These are phyloP conservation scores for Neopelma chrysocephalum DNA, from an alignment of 2,797 vertebrate genomes.

Conservation along the genomic window DNA sequence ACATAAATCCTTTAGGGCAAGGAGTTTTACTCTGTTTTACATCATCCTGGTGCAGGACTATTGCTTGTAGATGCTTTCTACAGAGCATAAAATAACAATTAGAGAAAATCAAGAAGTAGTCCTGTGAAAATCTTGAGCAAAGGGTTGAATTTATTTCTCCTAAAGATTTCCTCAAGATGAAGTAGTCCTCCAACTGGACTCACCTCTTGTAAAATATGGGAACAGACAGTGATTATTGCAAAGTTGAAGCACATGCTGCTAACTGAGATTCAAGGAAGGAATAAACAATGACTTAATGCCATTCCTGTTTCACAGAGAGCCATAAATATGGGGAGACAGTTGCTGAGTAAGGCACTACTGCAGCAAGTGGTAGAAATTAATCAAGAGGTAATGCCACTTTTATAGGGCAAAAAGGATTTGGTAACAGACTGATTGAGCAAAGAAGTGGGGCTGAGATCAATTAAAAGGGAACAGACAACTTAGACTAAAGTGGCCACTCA, in stretches of 20 bases:
- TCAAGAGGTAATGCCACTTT: not conserved
- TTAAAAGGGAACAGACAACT: not conserved
- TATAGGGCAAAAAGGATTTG: not conserved
- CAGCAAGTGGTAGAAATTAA: not conserved
- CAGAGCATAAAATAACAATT: not conserved
- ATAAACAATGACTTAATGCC: constrained; percentile 40
- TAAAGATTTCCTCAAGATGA: not conserved
- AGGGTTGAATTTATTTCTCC: not conserved
- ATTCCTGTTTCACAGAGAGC: not conserved
- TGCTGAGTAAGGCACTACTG: constrained; percentile 10
- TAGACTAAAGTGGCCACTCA: not conserved
- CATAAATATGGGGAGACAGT: not conserved
- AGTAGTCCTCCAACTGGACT: not conserved
- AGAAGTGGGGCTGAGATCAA: not conserved
- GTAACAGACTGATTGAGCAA: not conserved
- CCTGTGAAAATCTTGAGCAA: not conserved
- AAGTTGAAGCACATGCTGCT: not conserved
- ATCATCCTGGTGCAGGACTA: not conserved
- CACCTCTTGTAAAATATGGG: not conserved
- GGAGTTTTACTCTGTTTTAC: not conserved
- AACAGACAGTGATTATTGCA: not conserved
- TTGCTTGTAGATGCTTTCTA: not conserved
- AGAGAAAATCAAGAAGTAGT: not conserved
- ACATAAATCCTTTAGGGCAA: not conserved
- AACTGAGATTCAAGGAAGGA: not conserved